Conservation (phyloP, 1,140 invertebrate species). For the Maconellicoccus hirsutus region DNA sequence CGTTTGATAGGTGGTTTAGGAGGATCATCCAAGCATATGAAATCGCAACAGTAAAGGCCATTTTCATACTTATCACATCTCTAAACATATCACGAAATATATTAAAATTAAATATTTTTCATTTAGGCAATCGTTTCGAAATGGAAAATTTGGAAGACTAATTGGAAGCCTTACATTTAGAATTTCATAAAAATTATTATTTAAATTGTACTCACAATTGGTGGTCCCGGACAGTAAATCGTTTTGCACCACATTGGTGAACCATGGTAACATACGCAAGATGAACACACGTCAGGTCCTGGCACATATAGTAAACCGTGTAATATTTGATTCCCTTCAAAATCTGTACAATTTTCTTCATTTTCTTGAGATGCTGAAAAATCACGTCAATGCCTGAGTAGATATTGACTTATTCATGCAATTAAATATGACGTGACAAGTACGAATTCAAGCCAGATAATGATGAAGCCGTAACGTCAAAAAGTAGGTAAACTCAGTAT, state of each 20-base stretch:
- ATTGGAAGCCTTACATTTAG: too few relatives aligned
- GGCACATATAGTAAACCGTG: slow-evolving; percentile 72
- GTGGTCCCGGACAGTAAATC: slow-evolving; percentile 51
- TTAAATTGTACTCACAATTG: slow-evolving; percentile 42
- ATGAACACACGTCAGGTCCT: slow-evolving; percentile 69
- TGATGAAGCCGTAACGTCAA: too few relatives aligned
- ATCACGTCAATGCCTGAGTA: too few relatives aligned
- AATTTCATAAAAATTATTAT: slow-evolving; percentile 68
- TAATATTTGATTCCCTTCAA: slow-evolving; percentile 57
- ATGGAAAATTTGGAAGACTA: too few relatives aligned
- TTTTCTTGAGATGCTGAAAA: neutral
- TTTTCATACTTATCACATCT: slow-evolving; percentile 28
- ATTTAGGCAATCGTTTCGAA: too few relatives aligned
- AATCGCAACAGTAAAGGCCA: slow-evolving; percentile 29
- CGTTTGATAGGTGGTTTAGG: neutral
- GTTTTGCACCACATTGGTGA: slow-evolving; percentile 74
- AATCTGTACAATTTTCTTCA: slow-evolving; percentile 66
- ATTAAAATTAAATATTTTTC: too few relatives aligned
- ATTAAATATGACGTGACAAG: too few relatives aligned
- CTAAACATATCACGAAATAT: slow-evolving; percentile 19
- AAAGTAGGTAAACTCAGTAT: too few relatives aligned
- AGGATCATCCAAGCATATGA: slow-evolving; percentile 27
- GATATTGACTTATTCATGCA: too few relatives aligned
- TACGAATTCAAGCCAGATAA: too few relatives aligned
- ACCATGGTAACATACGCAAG: slow-evolving; percentile 73